Conservation (phyloP, 2,113 vertebrate genomes). For the Sakesphorus luctuosus region DNA sequence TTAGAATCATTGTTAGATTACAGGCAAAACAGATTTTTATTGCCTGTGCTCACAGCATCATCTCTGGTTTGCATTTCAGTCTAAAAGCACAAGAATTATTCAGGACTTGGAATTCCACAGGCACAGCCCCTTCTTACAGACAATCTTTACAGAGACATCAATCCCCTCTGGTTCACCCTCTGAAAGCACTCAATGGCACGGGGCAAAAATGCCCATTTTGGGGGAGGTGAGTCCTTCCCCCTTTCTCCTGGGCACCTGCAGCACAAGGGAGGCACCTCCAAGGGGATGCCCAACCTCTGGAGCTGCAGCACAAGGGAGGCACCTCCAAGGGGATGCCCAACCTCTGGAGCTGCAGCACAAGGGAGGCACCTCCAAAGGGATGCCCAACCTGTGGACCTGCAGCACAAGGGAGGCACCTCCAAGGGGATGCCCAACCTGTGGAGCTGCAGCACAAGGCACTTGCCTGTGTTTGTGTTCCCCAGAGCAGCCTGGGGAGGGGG, state of each 20-base stretch:
- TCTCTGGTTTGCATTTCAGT: neutral
- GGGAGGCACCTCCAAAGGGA: neutral
- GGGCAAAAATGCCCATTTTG: neutral
- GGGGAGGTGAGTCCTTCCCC: neutral
- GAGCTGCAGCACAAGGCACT: neutral
- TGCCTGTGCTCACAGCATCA: neutral
- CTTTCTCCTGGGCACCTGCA: neutral
- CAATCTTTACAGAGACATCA: neutral
- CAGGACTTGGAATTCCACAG: neutral
- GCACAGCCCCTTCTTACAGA: neutral
- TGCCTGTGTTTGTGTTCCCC: neutral
- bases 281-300: neutral
- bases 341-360: accelerated
- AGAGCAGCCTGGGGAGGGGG: neutral
- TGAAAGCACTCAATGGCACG: neutral
- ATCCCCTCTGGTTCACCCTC: neutral
- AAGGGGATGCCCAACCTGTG: neutral
- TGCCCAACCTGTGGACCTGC: neutral
- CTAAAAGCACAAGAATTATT: neutral
- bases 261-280: neutral
- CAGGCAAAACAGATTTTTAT: neutral
- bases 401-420: neutral
- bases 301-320: neutral
- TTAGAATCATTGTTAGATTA: neutral
- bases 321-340: neutral